Evolutionary conservation across 2,113 vertebrate species (phyloP).

Genomic region (Megalops atlanticus): DNA sequence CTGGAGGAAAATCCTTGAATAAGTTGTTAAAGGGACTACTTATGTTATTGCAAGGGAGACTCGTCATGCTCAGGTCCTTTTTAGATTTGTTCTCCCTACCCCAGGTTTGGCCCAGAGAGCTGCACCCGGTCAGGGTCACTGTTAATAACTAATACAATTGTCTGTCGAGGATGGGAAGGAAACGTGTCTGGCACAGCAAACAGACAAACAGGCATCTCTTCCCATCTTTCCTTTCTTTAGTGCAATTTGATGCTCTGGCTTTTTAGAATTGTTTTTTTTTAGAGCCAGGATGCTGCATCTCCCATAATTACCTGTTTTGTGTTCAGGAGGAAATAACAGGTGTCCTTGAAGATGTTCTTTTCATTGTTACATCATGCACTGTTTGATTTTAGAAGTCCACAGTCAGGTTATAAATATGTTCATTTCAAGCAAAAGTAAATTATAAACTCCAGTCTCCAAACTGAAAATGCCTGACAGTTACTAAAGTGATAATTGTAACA

Average conservation of each 20-base stretch:
- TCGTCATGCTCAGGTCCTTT: neutral
- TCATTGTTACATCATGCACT: neutral
- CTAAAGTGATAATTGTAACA: too few species aligned
- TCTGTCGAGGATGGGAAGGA: too few species aligned
- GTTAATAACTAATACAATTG: constrained; percentile 9
- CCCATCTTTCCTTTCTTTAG: neutral
- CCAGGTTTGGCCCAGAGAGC: neutral
- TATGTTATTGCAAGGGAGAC: too few species aligned
- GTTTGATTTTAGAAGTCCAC: neutral
- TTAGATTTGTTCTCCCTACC: neutral
- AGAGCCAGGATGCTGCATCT: neutral
- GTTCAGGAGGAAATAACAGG: neutral
- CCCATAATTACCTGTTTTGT: neutral
- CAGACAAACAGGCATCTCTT: neutral
- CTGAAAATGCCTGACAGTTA: too few species aligned
- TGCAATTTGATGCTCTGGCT: neutral
- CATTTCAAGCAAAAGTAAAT: too few species aligned
- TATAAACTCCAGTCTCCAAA: too few species aligned
- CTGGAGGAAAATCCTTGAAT: neutral
- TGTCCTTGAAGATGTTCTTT: neutral
- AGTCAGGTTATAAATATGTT: neutral
- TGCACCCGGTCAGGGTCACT: neutral
- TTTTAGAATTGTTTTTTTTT: neutral
- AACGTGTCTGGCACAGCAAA: neutral
- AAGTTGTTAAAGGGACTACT: too few species aligned